Conservation (phyloP, 2,113 vertebrate genomes). For the Ochotona curzoniae region DNA sequence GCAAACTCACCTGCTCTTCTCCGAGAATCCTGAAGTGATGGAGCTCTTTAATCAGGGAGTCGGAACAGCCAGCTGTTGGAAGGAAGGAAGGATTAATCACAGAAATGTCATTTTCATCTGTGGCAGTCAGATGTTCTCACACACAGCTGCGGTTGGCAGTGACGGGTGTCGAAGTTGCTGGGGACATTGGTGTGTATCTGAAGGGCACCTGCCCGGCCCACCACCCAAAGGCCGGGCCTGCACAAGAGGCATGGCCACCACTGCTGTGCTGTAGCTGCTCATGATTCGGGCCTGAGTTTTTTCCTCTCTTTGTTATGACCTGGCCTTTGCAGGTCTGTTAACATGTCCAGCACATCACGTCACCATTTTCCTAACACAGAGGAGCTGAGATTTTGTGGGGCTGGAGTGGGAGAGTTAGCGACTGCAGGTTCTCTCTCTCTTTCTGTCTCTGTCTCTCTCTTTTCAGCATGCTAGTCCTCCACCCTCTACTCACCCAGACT, state of each 20-base stretch:
- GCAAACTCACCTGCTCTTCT: conserved; percentile 92
- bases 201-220: background rate
- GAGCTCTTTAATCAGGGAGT: conserved; percentile 94
- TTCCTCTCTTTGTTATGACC: background rate
- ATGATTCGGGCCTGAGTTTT: background rate
- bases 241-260: accelerated
- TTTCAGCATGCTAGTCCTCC: background rate
- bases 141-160: accelerated
- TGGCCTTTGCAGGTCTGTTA: background rate
- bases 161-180: accelerated
- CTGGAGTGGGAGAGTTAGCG: background rate
- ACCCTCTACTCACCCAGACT: background rate
- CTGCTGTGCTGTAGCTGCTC: accelerated
- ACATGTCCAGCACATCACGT: background rate
- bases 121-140: accelerated
- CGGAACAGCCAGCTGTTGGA: conserved; percentile 90
- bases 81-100: conserved; percentile 78
- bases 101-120: conserved; percentile 50
- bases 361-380: background rate
- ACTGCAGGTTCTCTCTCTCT: background rate
- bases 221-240: background rate
- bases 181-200: background rate
- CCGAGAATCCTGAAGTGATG: conserved; percentile 96
- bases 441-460: too few species aligned
- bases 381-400: background rate